Evolutionary conservation across 2,797 vertebrate species (phyloP).

Genomic region (Carapus acus): DNA sequence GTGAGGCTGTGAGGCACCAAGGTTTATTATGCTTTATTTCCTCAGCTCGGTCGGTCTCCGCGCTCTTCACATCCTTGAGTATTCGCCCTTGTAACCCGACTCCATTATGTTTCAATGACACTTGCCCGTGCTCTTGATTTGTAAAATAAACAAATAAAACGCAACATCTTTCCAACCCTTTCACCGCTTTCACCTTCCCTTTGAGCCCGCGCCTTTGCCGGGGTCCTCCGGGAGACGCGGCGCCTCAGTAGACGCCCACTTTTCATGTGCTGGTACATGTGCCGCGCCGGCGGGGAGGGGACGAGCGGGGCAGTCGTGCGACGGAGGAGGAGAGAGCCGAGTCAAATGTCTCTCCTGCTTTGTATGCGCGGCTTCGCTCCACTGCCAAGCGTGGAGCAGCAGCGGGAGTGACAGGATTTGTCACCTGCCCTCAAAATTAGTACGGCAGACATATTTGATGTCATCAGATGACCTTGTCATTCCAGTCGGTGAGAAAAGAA

Average conservation of each 20-base stretch:
- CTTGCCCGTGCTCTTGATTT: no score
- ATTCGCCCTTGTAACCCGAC: no score
- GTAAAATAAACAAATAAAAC: no score
- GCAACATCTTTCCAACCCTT: no score
- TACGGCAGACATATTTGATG: conserved; percentile 59
- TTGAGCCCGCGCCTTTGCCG: no score
- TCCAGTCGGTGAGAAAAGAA: conserved; percentile 38
- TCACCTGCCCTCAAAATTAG: conserved; percentile 62
- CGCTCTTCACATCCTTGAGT: no score
- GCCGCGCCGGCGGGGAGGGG: conserved; percentile 25
- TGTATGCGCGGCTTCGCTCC: conserved; percentile 60
- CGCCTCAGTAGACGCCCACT: conserved; percentile 35
- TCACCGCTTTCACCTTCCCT: conserved; percentile 7
- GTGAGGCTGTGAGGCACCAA: no score
- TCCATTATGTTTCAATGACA: no score
- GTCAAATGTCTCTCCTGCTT: conserved; percentile 61
- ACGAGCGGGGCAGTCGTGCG: conserved; percentile 29
- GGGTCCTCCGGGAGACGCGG: conserved; percentile 29
- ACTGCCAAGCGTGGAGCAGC: conserved; percentile 54
- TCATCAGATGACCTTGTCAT: conserved; percentile 53
- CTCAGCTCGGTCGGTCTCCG: no score
- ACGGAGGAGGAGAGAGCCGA: conserved; percentile 49
- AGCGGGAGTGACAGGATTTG: conserved; percentile 61
- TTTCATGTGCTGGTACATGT: conserved; percentile 56
- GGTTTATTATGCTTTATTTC: no score